A percentile compares a stretch with the other conserved stretches of the same genome.
phyloP scores from a whole-genome alignment of 2,797 vertebrate species.

The Sebastes oblongus region DNA sequence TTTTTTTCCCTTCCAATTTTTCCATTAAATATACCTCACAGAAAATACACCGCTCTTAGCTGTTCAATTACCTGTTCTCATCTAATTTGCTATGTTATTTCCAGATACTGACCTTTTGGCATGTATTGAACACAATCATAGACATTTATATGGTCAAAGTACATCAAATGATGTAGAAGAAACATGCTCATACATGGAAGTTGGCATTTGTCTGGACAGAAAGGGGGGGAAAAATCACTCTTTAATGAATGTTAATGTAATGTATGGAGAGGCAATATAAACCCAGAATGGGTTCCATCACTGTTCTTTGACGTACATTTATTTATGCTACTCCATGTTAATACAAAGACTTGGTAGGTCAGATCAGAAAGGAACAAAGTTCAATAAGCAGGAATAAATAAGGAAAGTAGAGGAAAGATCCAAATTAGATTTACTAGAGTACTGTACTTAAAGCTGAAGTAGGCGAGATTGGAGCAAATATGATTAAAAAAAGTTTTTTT shows the following conservation, averaged over 20 bases:
- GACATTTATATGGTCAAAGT: neutral
- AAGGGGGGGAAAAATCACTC: neutral
- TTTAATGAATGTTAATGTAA: neutral
- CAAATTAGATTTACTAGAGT: neutral
- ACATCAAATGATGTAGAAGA: neutral
- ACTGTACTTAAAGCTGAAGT: no score
- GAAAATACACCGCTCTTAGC: neutral
- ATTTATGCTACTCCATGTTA: neutral
- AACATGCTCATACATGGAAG: conserved; percentile 10
- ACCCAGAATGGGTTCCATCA: neutral
- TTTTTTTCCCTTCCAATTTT: neutral
- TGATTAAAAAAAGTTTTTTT: no score
- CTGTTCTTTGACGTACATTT: neutral
- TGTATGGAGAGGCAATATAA: neutral
- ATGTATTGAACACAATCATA: conserved; percentile 6
- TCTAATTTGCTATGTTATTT: conserved; percentile 10
- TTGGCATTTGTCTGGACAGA: conserved; percentile 15
- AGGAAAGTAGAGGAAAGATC: neutral
- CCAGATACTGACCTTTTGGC: conserved; percentile 30
- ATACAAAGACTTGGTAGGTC: neutral
- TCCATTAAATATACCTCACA: neutral
- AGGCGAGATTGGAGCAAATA: no score
- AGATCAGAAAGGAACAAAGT: neutral
- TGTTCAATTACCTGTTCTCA: neutral
- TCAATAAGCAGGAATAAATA: neutral